Percentiles rank a stretch among this genome's conserved stretches.
Evolutionary conservation across 2,888 invertebrate species (phyloP).

Genomic region (Athripsodes cinereus): DNA sequence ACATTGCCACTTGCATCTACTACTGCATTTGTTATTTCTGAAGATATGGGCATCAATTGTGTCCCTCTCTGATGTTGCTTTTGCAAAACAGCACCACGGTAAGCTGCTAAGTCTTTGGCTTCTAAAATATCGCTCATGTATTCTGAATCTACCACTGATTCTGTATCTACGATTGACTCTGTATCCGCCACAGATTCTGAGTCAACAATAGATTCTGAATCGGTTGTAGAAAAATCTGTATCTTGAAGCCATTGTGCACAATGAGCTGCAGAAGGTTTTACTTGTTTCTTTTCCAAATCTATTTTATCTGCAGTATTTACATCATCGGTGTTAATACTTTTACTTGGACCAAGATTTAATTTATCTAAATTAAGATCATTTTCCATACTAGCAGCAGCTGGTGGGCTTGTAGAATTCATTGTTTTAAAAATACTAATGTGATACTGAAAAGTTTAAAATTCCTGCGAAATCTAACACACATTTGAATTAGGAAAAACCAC

Average conservation of each 20-base stretch:
- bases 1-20: conserved; percentile 11
- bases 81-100: neutral
- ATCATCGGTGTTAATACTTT: too few species aligned
- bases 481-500: too few species aligned
- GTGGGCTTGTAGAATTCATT: too few species aligned
- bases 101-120: neutral
- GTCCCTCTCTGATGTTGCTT: neutral
- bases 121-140: conserved; percentile 4
- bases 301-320: neutral
- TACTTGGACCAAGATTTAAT: too few species aligned
- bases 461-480: too few species aligned
- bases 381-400: too few species aligned
- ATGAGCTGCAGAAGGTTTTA: conserved; percentile 7
- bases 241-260: conserved; percentile 10
- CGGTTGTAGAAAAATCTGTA: conserved; percentile 6
- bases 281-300: neutral
- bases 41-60: neutral
- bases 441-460: too few species aligned
- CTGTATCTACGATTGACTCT: neutral
- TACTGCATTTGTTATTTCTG: conserved; percentile 1
- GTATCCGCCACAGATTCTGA: conserved; percentile 4
- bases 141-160: conserved; percentile 3
- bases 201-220: conserved; percentile 2
- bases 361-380: too few species aligned
- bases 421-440: too few species aligned